phyloP scores from a whole-genome alignment of 2,797 vertebrate species.

The Coregonus ussuriensis region DNA sequence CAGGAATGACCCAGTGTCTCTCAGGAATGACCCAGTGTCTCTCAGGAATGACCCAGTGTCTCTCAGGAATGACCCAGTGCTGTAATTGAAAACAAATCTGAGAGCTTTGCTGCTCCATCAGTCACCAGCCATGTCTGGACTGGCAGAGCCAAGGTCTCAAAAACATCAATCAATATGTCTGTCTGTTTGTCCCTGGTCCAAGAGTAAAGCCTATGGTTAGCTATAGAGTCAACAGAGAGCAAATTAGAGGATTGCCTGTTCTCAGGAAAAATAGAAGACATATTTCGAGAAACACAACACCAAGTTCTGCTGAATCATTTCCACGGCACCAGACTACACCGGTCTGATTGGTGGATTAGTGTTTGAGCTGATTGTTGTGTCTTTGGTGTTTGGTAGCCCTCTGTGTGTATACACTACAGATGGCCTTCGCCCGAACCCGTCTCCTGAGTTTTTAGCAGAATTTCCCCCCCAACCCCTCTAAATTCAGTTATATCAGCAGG shows the following conservation, averaged over 20 bases:
- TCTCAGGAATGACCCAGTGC: not conserved
- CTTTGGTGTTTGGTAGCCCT: not conserved
- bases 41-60: not conserved
- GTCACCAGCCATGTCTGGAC: not conserved
- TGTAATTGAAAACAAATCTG: not conserved
- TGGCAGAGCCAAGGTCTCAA: not conserved
- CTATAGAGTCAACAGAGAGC: not conserved
- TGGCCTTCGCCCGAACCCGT: constrained; percentile 7
- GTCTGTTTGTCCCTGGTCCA: not conserved
- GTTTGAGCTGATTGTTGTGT: not conserved
- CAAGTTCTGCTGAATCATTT: not conserved
- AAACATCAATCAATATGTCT: not conserved
- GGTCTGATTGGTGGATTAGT: not conserved
- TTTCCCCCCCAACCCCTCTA: not conserved
- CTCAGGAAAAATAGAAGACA: not conserved
- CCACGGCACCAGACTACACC: not conserved
- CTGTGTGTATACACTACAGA: not conserved
- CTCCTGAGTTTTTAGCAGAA: constrained; percentile 2
- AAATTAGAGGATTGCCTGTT: not conserved
- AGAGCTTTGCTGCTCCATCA: not conserved
- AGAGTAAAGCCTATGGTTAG: not conserved
- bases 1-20: not conserved
- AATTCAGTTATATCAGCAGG: constrained; percentile 20
- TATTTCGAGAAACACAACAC: not conserved
- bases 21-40: not conserved